Conservation (phyloP, 2,888 invertebrate species). For the Drymonia ruficornis region DNA sequence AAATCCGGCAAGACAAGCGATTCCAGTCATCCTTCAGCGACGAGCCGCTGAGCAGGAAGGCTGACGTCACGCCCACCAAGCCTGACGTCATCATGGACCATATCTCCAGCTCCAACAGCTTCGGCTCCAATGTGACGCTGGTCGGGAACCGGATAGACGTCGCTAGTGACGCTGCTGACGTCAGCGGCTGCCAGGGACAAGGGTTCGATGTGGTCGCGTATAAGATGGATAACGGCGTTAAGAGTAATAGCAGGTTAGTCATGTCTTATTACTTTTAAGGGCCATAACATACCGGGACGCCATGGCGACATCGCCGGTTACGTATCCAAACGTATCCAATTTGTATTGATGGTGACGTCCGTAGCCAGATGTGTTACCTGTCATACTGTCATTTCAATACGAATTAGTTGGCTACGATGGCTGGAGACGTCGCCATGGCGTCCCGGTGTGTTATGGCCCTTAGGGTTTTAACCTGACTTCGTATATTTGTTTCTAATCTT, state of each 20-base stretch:
- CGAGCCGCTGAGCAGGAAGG: constrained; percentile 62
- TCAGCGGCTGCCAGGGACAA: constrained; percentile 43
- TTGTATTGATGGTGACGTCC: too few species aligned
- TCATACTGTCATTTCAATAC: too few species aligned
- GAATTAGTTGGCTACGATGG: too few species aligned
- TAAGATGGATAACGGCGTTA: constrained; percentile 84
- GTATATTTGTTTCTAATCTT: too few species aligned
- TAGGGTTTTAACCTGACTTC: too few species aligned
- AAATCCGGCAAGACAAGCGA: constrained; percentile 60
- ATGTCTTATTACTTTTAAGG: not conserved
- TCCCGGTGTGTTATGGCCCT: too few species aligned
- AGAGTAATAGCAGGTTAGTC: constrained; percentile 67
- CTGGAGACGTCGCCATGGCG: too few species aligned
- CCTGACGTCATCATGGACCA: constrained; percentile 59
- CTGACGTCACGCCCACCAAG: constrained; percentile 51
- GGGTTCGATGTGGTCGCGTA: constrained; percentile 87
- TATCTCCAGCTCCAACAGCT: constrained; percentile 85
- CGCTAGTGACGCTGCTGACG: constrained; percentile 62
- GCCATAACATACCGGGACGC: too few species aligned
- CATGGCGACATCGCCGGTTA: too few species aligned
- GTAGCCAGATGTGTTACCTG: too few species aligned
- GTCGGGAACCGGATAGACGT: constrained; percentile 96
- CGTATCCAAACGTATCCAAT: too few species aligned
- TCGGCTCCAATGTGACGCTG: constrained; percentile 92
- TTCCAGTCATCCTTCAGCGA: constrained; percentile 70